These are phyloP conservation scores for Vicugna pacos DNA, from an alignment of 2,113 vertebrate species.

Conservation along the genomic window DNA sequence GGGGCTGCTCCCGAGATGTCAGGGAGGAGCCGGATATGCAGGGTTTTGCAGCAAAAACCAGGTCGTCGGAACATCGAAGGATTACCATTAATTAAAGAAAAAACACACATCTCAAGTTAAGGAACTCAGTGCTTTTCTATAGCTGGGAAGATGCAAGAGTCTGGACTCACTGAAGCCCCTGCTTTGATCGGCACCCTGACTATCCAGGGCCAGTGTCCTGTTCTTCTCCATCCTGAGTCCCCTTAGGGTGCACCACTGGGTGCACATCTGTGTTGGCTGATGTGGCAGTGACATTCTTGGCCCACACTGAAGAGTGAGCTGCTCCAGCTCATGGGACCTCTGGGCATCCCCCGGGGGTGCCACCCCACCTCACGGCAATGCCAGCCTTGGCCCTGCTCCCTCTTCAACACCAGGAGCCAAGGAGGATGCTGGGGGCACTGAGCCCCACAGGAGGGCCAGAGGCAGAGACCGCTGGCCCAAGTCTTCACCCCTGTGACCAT, in stretches of 20 bases:
- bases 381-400: background rate
- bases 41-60: background rate
- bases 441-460: no score
- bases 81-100: background rate
- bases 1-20: background rate
- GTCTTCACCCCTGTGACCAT: accelerated
- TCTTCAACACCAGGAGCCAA: accelerated
- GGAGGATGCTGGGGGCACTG: background rate
- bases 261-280: background rate
- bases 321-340: accelerated
- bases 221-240: background rate
- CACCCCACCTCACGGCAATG: accelerated
- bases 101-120: background rate
- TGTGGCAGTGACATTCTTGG: background rate
- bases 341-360: accelerated
- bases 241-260: background rate
- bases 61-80: background rate
- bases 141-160: no score
- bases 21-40: background rate
- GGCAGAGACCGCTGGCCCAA: accelerated
- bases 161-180: background rate
- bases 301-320: background rate
- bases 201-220: background rate
- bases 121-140: background rate
- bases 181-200: background rate